Percentiles rank a stretch among this genome's conserved stretches.
Evolutionary conservation across 1,140 invertebrate genomes (phyloP).

Genomic region (Odontomachus brunneus): DNA sequence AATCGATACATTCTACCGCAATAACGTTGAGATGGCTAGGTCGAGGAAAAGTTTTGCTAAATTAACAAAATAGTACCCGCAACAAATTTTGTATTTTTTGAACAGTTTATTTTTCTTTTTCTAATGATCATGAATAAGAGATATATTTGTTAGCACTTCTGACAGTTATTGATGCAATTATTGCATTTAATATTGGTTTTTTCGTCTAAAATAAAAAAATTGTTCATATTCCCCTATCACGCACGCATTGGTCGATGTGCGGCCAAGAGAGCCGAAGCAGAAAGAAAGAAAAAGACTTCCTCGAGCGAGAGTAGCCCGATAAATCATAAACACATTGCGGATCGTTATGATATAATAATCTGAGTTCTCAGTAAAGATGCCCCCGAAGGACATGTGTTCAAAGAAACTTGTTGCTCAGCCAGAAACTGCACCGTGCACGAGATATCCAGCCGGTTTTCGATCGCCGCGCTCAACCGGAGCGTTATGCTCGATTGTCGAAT

Average conservation of each 20-base stretch:
- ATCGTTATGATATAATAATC: constrained; percentile 59
- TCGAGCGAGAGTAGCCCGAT: constrained; percentile 34
- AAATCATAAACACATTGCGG: constrained; percentile 46
- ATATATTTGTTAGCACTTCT: too few relatives aligned
- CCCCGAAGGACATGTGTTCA: constrained; percentile 42
- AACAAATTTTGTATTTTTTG: too few relatives aligned
- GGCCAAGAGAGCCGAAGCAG: neutral
- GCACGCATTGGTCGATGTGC: neutral
- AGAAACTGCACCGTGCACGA: constrained; percentile 39
- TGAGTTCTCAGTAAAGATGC: constrained; percentile 52
- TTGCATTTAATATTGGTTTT: too few relatives aligned
- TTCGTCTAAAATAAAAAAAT: too few relatives aligned
- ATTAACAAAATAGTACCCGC: too few relatives aligned
- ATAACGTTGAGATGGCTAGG: too few relatives aligned
- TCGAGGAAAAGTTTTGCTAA: too few relatives aligned
- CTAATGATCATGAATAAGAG: too few relatives aligned
- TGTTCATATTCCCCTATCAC: too few relatives aligned
- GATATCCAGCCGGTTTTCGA: constrained; percentile 41
- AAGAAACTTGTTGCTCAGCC: constrained; percentile 51
- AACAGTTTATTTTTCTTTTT: too few relatives aligned
- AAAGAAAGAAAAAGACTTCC: neutral
- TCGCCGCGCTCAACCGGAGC: neutral
- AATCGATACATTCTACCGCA: neutral
- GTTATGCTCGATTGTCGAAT: neutral
- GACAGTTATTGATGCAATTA: too few relatives aligned